A percentile compares a stretch with the other conserved stretches of the same genome.
Conservation (phyloP, 1,140 invertebrate genomes). For the Aporrectodea caliginosa region DNA sequence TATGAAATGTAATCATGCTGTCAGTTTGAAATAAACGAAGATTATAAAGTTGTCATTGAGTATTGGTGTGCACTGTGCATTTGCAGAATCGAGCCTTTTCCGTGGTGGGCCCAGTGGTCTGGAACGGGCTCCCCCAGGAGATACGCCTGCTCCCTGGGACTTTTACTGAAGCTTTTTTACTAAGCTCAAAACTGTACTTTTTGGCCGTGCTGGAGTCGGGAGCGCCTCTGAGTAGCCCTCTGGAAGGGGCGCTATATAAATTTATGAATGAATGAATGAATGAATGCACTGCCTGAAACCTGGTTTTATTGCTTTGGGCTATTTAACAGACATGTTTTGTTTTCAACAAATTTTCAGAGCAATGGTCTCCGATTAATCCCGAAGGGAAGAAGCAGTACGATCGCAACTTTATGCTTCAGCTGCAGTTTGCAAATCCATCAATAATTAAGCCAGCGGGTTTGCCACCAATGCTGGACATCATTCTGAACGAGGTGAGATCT, state of each 20-base stretch:
- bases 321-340: background rate
- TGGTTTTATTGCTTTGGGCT: background rate
- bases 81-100: no score
- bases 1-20: background rate
- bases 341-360: conserved; percentile 59
- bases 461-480: conserved; percentile 62
- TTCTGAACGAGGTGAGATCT: conserved; percentile 59
- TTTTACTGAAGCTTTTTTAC: no score
- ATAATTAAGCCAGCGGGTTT: conserved; percentile 69
- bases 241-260: no score
- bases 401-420: conserved; percentile 69
- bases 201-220: no score
- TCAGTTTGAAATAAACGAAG: background rate
- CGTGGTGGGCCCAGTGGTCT: no score
- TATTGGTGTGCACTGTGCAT: no score
- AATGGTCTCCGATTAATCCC: conserved; percentile 79
- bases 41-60: no score
- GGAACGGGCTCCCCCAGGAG: no score
- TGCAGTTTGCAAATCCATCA: conserved; percentile 70
- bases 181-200: no score
- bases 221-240: no score
- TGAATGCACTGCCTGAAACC: background rate
- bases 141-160: no score
- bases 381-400: conserved; percentile 73
- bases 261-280: no score